These are phyloP conservation scores for Argynnis bischoffii DNA, from an alignment of 2,888 invertebrate species.

Conservation along the genomic window DNA sequence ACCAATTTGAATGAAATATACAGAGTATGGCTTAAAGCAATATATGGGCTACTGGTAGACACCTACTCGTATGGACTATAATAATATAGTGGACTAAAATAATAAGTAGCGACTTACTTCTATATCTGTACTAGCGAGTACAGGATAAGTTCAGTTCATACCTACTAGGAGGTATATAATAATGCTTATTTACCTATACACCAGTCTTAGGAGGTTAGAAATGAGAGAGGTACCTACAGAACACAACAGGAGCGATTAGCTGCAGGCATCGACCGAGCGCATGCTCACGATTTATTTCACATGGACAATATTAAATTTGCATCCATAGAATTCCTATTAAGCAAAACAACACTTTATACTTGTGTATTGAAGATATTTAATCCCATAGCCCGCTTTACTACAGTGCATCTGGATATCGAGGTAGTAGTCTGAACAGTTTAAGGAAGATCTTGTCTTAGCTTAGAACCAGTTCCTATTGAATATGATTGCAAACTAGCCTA, in stretches of 20 bases:
- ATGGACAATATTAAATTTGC: slow-evolving; percentile 56
- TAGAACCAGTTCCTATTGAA: slow-evolving; percentile 57
- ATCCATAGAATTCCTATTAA: slow-evolving; percentile 47
- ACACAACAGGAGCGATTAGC: slow-evolving; percentile 76
- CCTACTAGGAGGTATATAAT: slow-evolving; percentile 6
- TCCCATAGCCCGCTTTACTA: slow-evolving; percentile 9
- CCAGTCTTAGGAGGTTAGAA: slow-evolving; percentile 31
- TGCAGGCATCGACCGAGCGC: slow-evolving; percentile 62
- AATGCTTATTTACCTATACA: slow-evolving; percentile 7
- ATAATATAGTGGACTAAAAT: too few species aligned
- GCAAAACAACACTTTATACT: slow-evolving; percentile 46
- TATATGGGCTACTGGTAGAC: too few species aligned
- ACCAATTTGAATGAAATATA: too few species aligned
- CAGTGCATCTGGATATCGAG: slow-evolving; percentile 30
- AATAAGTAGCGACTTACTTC: too few species aligned
- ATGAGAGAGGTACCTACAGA: slow-evolving; percentile 54
- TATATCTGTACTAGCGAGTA: too few species aligned
- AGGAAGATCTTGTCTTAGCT: slow-evolving; percentile 68
- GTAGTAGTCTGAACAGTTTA: slow-evolving; percentile 65
- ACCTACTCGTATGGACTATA: too few species aligned
- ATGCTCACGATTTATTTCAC: slow-evolving; percentile 73
- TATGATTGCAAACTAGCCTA: slow-evolving; percentile 49
- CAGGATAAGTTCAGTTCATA: background rate
- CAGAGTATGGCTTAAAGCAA: too few species aligned
- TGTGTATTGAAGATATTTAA: slow-evolving; percentile 30